A percentile compares a stretch with the other conserved stretches of the same genome.
Evolutionary conservation across 2,797 vertebrate genomes (phyloP).

Genomic region (Sebastes steindachneri): DNA sequence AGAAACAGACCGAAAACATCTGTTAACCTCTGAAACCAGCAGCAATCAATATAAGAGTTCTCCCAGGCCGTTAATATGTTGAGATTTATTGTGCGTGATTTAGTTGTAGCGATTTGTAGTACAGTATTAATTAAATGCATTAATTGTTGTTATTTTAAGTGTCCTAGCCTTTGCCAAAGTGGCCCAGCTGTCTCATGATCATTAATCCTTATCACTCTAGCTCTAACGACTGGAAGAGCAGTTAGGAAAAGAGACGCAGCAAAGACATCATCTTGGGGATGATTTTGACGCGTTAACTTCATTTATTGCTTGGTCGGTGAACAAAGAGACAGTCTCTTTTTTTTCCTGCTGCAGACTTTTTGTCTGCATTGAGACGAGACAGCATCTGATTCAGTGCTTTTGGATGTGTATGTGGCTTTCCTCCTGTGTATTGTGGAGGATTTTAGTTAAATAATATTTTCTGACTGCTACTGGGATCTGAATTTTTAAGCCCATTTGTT

Average conservation of each 20-base stretch:
- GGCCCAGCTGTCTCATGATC: constrained; percentile 29
- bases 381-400: constrained; percentile 14
- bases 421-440: not conserved
- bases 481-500: not conserved
- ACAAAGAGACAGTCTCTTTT: constrained; percentile 21
- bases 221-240: constrained; percentile 10
- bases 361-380: not conserved
- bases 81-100: constrained; percentile 10
- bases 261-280: constrained; percentile 30
- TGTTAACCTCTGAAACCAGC: constrained; percentile 19
- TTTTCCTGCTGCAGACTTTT: constrained; percentile 15
- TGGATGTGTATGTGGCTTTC: not conserved
- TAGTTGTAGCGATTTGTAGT: constrained; percentile 10
- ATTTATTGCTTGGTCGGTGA: constrained; percentile 57
- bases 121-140: constrained; percentile 23
- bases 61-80: not conserved
- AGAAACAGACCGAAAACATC: not conserved
- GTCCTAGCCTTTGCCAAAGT: constrained; percentile 21
- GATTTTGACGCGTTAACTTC: constrained; percentile 43
- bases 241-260: not conserved
- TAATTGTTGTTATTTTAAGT: constrained; percentile 42
- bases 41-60: not conserved
- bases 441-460: constrained; percentile 1
- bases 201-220: constrained; percentile 45
- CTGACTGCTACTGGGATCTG: not conserved